Evolutionary conservation across 2,888 invertebrate genomes (phyloP).

Genomic region (Fragum whitleyi): DNA sequence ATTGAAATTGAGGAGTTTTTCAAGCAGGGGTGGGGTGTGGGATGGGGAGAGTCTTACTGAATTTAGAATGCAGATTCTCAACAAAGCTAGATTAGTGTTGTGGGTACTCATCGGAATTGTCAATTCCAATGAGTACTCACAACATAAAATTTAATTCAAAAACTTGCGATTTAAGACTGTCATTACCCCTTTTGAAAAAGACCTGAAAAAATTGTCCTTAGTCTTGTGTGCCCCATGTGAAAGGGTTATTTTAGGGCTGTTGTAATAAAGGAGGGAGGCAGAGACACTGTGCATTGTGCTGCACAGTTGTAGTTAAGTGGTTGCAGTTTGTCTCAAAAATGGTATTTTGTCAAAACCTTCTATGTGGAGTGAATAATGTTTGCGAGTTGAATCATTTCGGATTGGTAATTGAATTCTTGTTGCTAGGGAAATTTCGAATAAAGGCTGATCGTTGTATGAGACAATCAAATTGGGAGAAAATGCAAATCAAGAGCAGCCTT

Average conservation of each 20-base stretch:
- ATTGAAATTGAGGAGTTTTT: too few relatives aligned
- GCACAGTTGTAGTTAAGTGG: slow-evolving; percentile 22
- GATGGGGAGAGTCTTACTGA: too few relatives aligned
- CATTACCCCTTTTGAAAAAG: too few relatives aligned
- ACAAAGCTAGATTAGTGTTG: too few relatives aligned
- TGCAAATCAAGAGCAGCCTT: slow-evolving; percentile 18
- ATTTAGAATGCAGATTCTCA: too few relatives aligned
- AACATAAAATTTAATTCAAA: too few relatives aligned
- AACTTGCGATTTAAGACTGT: too few relatives aligned
- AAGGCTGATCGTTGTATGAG: slow-evolving; percentile 29
- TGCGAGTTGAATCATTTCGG: slow-evolving; percentile 21
- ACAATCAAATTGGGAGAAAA: slow-evolving; percentile 30
- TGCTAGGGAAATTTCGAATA: slow-evolving; percentile 34
- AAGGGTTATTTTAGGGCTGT: neutral
- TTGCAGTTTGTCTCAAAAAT: slow-evolving; percentile 8
- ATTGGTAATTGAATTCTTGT: slow-evolving; percentile 25
- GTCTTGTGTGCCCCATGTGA: neutral
- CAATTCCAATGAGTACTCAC: too few relatives aligned
- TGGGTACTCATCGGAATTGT: too few relatives aligned
- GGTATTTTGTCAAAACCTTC: neutral
- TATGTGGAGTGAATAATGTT: neutral
- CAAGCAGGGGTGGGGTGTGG: too few relatives aligned
- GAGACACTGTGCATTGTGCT: slow-evolving; percentile 1
- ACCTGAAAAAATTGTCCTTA: too few relatives aligned
- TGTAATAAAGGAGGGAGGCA: neutral